Percentiles rank a stretch among this genome's conserved stretches.
phyloP scores from a whole-genome alignment of 2,888 invertebrate species.

The Liodrosophila aerea region DNA sequence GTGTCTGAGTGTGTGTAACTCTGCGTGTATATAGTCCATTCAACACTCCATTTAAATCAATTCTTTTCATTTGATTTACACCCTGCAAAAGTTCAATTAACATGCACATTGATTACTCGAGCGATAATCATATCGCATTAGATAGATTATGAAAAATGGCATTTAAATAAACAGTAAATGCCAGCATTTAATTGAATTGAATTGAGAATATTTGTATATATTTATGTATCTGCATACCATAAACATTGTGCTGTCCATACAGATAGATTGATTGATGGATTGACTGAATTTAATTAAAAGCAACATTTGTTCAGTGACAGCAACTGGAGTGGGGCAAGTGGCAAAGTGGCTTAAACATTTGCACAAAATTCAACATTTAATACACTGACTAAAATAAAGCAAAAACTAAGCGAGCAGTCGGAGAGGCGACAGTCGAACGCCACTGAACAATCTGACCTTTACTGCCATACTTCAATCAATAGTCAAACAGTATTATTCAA shows the following conservation, averaged over 20 bases:
- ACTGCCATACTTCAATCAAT: too few relatives aligned
- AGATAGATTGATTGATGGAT: slow-evolving; percentile 21
- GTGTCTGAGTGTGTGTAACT: too few relatives aligned
- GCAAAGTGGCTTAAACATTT: not conserved
- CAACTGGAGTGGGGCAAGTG: slow-evolving; percentile 8
- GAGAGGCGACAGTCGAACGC: too few relatives aligned
- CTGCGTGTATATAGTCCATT: too few relatives aligned
- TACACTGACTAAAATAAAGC: too few relatives aligned
- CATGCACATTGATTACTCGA: slow-evolving; percentile 5
- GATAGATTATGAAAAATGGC: slow-evolving; percentile 52
- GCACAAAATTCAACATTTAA: too few relatives aligned
- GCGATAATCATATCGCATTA: slow-evolving; percentile 31
- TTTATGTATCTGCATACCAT: slow-evolving; percentile 10
- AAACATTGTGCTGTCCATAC: slow-evolving; percentile 4
- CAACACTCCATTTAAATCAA: not conserved
- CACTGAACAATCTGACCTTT: too few relatives aligned
- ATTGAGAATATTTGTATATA: not conserved
- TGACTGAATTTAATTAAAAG: slow-evolving; percentile 44
- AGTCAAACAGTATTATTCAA: too few relatives aligned
- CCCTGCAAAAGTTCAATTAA: not conserved
- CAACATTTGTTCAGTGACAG: slow-evolving; percentile 4
- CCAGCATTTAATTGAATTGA: slow-evolving; percentile 24
- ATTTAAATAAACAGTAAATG: slow-evolving; percentile 36
- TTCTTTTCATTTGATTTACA: not conserved
- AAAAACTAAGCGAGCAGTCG: too few relatives aligned